Evolutionary conservation across 2,113 vertebrate species (phyloP), one percentile per base, ranked within the genome.

Genomic region (Petrocephalus microphthalmus): DNA sequence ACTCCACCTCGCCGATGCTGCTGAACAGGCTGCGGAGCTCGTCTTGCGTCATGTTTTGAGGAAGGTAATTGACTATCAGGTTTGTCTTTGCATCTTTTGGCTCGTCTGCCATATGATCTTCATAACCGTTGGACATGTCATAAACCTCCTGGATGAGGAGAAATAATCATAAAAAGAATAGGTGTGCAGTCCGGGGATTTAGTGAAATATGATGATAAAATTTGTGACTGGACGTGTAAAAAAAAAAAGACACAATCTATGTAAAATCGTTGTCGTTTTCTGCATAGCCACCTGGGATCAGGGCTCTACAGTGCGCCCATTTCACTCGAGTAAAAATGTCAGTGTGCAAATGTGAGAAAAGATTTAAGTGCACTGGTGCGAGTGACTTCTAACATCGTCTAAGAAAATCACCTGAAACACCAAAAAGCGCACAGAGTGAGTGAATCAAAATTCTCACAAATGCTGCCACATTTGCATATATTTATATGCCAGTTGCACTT

Each of bases 121-220:
- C 98, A 94, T 98, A 99, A 97, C 98, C 98, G 95, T 99, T 99
- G 91, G 98, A 99, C 98, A 99, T 99, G 93, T 96, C 96, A 94
- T 93, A 96, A 90, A 95, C 94, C 93, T 97, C 96, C 97, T 98
- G 95, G 45, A 91, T 90, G 93, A 3, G 7, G 22, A 45, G 11
- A 29, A 86, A 29, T 0, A 49, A 47, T 56, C 56, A 37, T 20
- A 47, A 82, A 82, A 82, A 82, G 78, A 45, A 42, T 33, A 45
- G n/a, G 60, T 29, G 25, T 67, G 60, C 25, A 67, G n/a, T n/a
- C 60, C 25, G 10, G 25, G 25, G 25, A 29, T 15, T 67, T 67
- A 67, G 60, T 67, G 13, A 29, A 67, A 67, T 67, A 67, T 29
- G n/a, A 67, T 29, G 60, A n/a, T 29, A 67, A 25, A 29, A 67